Percentiles rank a stretch among this genome's conserved stretches.
Evolutionary conservation across 2,113 vertebrate species (phyloP).

Genomic region (Ivindomyrus marchei): DNA sequence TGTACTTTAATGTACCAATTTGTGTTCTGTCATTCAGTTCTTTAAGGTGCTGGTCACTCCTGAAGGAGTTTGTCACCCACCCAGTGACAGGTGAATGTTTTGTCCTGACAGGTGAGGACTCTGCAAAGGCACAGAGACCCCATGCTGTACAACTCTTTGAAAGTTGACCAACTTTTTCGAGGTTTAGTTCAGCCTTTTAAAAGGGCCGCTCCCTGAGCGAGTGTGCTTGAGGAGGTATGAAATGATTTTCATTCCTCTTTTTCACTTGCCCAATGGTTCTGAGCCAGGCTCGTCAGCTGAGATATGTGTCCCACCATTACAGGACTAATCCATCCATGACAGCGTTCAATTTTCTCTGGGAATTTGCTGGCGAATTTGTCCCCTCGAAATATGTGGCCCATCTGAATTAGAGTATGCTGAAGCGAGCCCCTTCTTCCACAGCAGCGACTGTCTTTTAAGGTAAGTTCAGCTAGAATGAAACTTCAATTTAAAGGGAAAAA

Average conservation of each 20-base stretch:
- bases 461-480: conserved; percentile 62
- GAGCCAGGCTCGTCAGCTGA: conserved; percentile 79
- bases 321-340: conserved; percentile 99
- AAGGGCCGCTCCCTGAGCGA: conserved; percentile 48
- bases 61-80: background rate
- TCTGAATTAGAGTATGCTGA: conserved; percentile 77
- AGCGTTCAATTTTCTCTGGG: conserved; percentile 97
- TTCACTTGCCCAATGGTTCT: conserved; percentile 78
- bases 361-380: conserved; percentile 82
- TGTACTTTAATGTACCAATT: background rate
- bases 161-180: conserved; percentile 14
- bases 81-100: background rate
- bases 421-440: conserved; percentile 64
- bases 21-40: background rate
- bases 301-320: conserved; percentile 97
- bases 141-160: conserved; percentile 10
- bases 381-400: conserved; percentile 70
- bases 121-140: background rate
- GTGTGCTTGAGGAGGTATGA: conserved; percentile 96
- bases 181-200: conserved; percentile 19
- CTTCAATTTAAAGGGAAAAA: conserved; percentile 56
- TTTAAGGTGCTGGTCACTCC: background rate
- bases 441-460: conserved; percentile 71
- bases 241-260: conserved; percentile 96
- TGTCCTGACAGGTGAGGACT: background rate